Evolutionary conservation across 1,140 invertebrate genomes (phyloP), one percentile per base, ranked within the genome.

Genomic region (Onthophagus taurus): DNA sequence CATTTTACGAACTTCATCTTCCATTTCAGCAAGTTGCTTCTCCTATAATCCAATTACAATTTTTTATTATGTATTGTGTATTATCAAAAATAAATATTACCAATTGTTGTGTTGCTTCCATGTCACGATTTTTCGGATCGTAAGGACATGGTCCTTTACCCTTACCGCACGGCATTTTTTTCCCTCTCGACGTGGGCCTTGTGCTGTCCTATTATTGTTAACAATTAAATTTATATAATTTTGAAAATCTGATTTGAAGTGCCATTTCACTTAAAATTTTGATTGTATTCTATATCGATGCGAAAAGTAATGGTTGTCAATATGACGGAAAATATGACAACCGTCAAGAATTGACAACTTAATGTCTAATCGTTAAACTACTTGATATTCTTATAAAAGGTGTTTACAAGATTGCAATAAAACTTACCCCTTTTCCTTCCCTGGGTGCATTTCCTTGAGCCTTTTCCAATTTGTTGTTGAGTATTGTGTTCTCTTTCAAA

Each of bases 11-110:
- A 80, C 71, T 51, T 78, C 74, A 18, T 65, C 64, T 55, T 80
- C 78, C 68, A 78, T 76, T n/a, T 63, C 66, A 1, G 63, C 66
- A 23, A 78, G 51, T 54, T 77, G 74, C 52, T 74, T 71, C 65
- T 76, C 71, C 74, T 77, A 34, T 33, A 52, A 44, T 21, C 38
- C 14, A 39, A 44, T 11, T 13, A 42, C 2, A 21, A 19, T 13
- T 34, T n/a, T 34, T 34, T 34, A 16, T 14, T 34, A 7, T 34
- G 14, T 16, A 13, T 6, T 34, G 7, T 16, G 31, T 35, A 4
- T 35, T 16, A 16, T 18, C 33, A 21, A 16, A 4, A 38, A 18
- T 3, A 38, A 21, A 38, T 38, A 19, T 47, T 48, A 60, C 56
- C 43, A 63, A 31, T 19, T 54, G 36, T 43, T 54, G 52, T 1